Evolutionary conservation across 2,113 vertebrate genomes (phyloP).

Genomic region (Epinephelus lanceolatus): DNA sequence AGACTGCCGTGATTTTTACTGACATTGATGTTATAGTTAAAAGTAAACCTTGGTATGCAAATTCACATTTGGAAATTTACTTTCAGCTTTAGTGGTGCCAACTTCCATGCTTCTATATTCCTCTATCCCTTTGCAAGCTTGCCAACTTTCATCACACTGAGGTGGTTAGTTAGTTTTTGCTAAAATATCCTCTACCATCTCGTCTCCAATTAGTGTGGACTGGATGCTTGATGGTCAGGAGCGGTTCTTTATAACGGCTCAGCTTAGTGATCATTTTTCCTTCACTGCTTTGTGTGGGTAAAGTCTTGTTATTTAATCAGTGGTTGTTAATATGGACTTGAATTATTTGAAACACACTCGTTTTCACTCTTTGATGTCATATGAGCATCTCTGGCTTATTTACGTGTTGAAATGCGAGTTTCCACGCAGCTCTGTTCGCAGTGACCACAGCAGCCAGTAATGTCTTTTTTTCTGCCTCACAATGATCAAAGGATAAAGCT

Average conservation of each 20-base stretch:
- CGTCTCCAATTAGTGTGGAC: slow-evolving; percentile 38
- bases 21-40: neutral
- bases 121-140: neutral
- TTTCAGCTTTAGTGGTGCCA: neutral
- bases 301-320: slow-evolving; percentile 57
- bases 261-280: slow-evolving; percentile 48
- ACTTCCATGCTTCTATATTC: slow-evolving; percentile 3
- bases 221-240: slow-evolving; percentile 56
- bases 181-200: slow-evolving; percentile 36
- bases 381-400: slow-evolving; percentile 48
- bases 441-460: slow-evolving; percentile 45
- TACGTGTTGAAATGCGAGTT: slow-evolving; percentile 25
- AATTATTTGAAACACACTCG: slow-evolving; percentile 49
- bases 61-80: neutral
- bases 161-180: slow-evolving; percentile 39
- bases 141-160: slow-evolving; percentile 16
- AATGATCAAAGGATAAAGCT: slow-evolving; percentile 67
- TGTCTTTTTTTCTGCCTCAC: slow-evolving; percentile 40
- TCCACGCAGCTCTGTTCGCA: slow-evolving; percentile 20
- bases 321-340: slow-evolving; percentile 35
- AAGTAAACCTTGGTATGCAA: neutral
- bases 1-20: neutral
- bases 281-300: slow-evolving; percentile 5
- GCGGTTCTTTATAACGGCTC: slow-evolving; percentile 51
- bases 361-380: slow-evolving; percentile 54